Evolutionary conservation across 2,888 invertebrate genomes (phyloP).

Genomic region (Habrosyne pyritoides): DNA sequence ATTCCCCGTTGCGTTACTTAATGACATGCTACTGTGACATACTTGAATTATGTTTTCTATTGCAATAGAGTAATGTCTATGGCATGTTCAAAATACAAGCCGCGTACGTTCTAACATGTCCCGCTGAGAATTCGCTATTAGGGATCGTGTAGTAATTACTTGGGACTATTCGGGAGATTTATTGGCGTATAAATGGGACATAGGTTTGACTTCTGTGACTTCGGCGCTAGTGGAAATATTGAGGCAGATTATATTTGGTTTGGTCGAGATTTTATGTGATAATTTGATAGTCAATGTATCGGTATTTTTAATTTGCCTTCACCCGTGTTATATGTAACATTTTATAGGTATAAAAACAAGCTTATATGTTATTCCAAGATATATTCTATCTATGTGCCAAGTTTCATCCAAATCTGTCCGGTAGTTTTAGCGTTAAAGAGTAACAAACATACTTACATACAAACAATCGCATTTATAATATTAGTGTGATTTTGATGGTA

Average conservation of each 20-base stretch:
- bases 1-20: not conserved
- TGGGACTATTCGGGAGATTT: constrained; percentile 24
- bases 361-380: too few species aligned
- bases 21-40: not conserved
- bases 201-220: not conserved
- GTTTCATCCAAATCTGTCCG: too few species aligned
- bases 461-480: too few species aligned
- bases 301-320: too few species aligned
- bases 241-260: not conserved
- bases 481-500: too few species aligned
- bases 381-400: too few species aligned
- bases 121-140: not conserved
- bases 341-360: too few species aligned
- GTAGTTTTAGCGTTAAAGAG: too few species aligned
- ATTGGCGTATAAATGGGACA: constrained; percentile 17
- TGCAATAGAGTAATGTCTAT: not conserved
- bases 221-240: not conserved
- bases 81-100: not conserved
- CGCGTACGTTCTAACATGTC: not conserved
- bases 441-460: too few species aligned
- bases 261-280: too few species aligned
- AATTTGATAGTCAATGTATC: too few species aligned
- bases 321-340: too few species aligned
- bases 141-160: constrained; percentile 29
- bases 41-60: not conserved